phyloP scores from a whole-genome alignment of 1,140 invertebrate species.

The Drosophila erecta region DNA sequence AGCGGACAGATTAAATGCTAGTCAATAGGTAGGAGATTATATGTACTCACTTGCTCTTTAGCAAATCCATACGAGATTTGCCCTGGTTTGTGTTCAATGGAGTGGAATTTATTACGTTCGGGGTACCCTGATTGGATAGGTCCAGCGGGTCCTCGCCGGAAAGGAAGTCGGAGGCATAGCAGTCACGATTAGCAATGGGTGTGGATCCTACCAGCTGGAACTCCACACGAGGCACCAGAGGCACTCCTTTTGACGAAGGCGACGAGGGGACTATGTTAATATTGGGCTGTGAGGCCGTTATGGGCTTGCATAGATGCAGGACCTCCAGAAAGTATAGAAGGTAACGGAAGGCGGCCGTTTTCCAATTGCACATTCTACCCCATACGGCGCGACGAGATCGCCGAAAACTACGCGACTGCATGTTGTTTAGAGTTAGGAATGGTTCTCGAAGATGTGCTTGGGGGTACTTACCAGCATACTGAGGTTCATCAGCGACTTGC shows the following conservation, averaged over 20 bases:
- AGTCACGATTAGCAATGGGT: slow-evolving; percentile 64
- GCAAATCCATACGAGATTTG: slow-evolving; percentile 23
- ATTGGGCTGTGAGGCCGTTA: slow-evolving; percentile 22
- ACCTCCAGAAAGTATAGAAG: slow-evolving; percentile 65
- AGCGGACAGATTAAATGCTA: not conserved
- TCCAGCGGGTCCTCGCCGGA: slow-evolving; percentile 56
- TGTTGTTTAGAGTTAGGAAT: not conserved
- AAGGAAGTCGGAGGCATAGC: slow-evolving; percentile 63
- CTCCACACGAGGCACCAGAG: slow-evolving; percentile 33
- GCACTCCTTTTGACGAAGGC: slow-evolving; percentile 18
- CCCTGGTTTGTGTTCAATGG: slow-evolving; percentile 67
- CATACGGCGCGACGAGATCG: slow-evolving; percentile 62
- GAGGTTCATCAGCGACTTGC: slow-evolving; percentile 61
- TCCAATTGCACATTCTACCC: slow-evolving; percentile 79
- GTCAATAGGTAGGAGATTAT: not conserved
- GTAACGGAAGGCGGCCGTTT: slow-evolving; percentile 55
- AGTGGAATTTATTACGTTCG: slow-evolving; percentile 73
- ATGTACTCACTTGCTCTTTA: slow-evolving; percentile 25
- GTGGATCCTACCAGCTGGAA: slow-evolving; percentile 66
- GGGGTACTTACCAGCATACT: slow-evolving; percentile 47
- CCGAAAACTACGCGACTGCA: slow-evolving; percentile 64
- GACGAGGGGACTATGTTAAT: slow-evolving; percentile 28
- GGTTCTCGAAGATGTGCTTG: not conserved
- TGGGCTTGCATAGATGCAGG: slow-evolving; percentile 51
- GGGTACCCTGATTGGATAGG: slow-evolving; percentile 60